phyloP scores from a whole-genome alignment of 2,113 vertebrate species.

The Microcebus murinus region DNA sequence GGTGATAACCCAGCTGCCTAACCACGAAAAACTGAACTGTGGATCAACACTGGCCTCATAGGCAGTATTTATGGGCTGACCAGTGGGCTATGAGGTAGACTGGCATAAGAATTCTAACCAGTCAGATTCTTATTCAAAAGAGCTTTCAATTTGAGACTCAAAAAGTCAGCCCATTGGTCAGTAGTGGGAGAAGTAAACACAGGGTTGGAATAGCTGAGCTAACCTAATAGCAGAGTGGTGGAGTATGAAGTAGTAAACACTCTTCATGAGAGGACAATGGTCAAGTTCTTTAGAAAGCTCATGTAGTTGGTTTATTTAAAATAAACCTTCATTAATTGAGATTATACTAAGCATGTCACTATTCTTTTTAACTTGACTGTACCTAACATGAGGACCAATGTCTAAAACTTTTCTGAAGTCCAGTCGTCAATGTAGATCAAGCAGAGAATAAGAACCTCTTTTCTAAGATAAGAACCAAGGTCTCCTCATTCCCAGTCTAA shows the following conservation, averaged over 20 bases:
- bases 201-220: background rate
- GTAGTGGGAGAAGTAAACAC: background rate
- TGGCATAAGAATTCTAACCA: background rate
- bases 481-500: background rate
- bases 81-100: background rate
- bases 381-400: background rate
- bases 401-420: background rate
- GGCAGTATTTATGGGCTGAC: background rate
- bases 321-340: conserved; percentile 1
- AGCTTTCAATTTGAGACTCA: background rate
- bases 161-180: background rate
- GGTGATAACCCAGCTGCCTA: background rate
- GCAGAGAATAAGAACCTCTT: background rate
- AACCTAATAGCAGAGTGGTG: background rate
- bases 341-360: background rate
- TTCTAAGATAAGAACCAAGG: background rate
- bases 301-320: background rate
- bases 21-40: background rate
- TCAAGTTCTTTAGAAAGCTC: background rate
- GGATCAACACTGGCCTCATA: background rate
- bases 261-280: background rate
- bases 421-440: background rate
- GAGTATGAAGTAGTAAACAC: background rate
- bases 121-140: background rate
- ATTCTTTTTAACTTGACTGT: conserved; percentile 5